Percentiles rank a stretch among this genome's conserved stretches.
phyloP scores from a whole-genome alignment of 2,797 vertebrate species.

The Coreius guichenoti region DNA sequence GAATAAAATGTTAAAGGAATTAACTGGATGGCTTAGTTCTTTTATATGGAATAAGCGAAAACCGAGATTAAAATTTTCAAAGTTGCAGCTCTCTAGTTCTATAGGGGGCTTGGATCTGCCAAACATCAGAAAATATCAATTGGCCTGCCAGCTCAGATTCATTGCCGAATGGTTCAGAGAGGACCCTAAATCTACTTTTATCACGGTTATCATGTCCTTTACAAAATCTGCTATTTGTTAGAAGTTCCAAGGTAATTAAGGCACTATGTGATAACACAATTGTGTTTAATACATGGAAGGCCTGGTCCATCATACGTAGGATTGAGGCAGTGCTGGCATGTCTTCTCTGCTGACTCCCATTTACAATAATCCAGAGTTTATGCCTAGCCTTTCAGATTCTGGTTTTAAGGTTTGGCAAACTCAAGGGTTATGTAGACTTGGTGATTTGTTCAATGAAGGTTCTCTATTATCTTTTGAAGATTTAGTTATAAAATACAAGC shows the following conservation, averaged over 20 bases:
- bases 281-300: neutral
- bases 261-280: neutral
- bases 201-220: neutral
- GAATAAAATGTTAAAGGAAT: neutral
- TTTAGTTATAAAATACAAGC: neutral
- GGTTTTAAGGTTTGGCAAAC: neutral
- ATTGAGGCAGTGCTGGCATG: neutral
- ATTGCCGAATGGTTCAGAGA: no score
- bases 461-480: neutral
- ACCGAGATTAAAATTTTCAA: neutral
- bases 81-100: neutral
- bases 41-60: conserved; percentile 5
- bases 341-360: neutral
- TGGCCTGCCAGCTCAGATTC: conserved; percentile 24
- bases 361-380: conserved; percentile 2
- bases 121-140: neutral
- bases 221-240: conserved; percentile 4
- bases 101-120: neutral
- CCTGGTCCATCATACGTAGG: no score
- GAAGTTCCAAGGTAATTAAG: neutral
- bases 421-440: neutral
- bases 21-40: conserved; percentile 15
- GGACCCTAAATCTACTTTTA: neutral
- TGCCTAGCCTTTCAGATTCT: neutral
- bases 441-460: neutral